Evolutionary conservation across 2,113 vertebrate genomes (phyloP).

Genomic region (Indicator indicator): DNA sequence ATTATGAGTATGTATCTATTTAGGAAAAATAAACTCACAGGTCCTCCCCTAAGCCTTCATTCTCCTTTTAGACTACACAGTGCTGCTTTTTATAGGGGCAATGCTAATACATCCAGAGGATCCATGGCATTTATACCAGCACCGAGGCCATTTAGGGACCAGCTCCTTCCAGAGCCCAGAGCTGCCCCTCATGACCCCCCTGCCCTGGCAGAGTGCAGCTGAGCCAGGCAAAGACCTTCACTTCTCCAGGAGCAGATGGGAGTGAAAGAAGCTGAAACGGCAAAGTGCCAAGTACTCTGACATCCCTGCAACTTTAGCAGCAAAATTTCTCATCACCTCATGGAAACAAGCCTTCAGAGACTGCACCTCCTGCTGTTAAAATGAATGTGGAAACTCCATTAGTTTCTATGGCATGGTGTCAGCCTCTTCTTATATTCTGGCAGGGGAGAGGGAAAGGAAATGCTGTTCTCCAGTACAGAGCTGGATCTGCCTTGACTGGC

Average conservation of each 20-base stretch:
- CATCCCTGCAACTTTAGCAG: conserved; percentile 36
- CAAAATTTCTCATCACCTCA: conserved; percentile 48
- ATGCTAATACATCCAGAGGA: accelerated
- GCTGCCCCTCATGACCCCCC: neutral
- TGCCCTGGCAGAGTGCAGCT: neutral
- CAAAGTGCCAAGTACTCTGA: conserved; percentile 23
- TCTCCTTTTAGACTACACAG: neutral
- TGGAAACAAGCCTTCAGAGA: conserved; percentile 59
- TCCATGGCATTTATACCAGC: neutral
- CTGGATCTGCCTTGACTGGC: conserved; percentile 11
- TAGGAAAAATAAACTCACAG: neutral
- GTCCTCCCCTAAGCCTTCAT: neutral
- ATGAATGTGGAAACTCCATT: conserved; percentile 64
- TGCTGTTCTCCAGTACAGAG: neutral
- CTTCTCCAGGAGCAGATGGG: conserved; percentile 32
- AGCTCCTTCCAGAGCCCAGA: neutral
- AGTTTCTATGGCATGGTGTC: conserved; percentile 48
- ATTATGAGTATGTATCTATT: neutral
- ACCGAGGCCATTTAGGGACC: neutral
- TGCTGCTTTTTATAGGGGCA: neutral
- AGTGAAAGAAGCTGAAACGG: neutral
- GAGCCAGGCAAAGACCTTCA: neutral
- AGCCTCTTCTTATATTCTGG: conserved; percentile 31
- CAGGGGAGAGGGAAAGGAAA: conserved; percentile 32
- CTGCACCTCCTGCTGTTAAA: conserved; percentile 48